Evolutionary conservation across 2,888 invertebrate genomes (phyloP), one percentile per base, ranked within the genome.

Genomic region (Harpalus rubripes): DNA sequence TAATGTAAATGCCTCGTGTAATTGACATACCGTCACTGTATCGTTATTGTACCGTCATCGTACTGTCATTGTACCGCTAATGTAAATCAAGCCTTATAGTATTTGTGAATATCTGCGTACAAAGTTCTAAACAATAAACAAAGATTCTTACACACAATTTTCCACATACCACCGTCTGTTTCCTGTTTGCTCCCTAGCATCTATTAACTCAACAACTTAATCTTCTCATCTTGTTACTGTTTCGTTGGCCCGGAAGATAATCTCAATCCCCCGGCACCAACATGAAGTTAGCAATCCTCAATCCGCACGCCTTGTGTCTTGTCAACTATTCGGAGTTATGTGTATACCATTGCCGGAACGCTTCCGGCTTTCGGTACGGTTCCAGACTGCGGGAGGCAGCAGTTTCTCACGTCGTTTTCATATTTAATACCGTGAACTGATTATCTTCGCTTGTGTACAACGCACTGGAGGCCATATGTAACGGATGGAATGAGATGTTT

Each of bases 241-340:
- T 32, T 32, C 44, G 12, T 8, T 12, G 22, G 22, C 63, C 63
- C 63, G 63, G 63, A 63, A 59, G 16, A 22, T 12, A 63, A 63
- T 63, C 59, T 8, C 59, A 61, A 61, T 56, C 18, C 59, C 18
- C 59, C 63, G 61, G 26, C 63, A 4, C 16, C 7, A 12, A 10
- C 26, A 63, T 22, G 44, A 52, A 52, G 63, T 7, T 22, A 10
- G 63, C 63, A 63, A 63, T 63, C 8, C 63, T 8, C 63, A 63
- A 63, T 63, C 63, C 63, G 22, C 63, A 63, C 63, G 63, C 6
- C 6, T 1, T 32, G 32, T 32, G 32, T 63, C 63, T 63, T 63
- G 63, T 63, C 63, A 63, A 63, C 63, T 63, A 63, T 63, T 63
- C 26, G 10, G 63, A 63, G 63, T 63, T 63, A 63, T 63, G 59